Conservation (phyloP, 2,888 invertebrate genomes). For the Girardia tigrina region DNA sequence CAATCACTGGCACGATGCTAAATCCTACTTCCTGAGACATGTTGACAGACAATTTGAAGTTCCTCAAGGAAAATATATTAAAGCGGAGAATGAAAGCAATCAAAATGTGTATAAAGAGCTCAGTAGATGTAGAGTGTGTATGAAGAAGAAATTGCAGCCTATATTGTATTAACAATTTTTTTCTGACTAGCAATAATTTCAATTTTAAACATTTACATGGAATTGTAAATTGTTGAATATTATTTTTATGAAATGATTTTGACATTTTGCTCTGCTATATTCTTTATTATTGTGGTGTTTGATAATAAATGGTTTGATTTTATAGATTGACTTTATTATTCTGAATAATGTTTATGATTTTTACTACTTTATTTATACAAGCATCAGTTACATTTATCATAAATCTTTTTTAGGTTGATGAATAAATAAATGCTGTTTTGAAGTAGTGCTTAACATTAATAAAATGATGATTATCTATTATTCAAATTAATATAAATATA, state of each 20-base stretch:
- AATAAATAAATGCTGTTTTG: too few species aligned
- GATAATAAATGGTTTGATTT: too few species aligned
- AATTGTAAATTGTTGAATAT: not conserved
- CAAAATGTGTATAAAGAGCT: constrained; percentile 27
- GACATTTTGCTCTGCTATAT: not conserved
- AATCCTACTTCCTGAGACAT: constrained; percentile 32
- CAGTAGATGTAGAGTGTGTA: constrained; percentile 35
- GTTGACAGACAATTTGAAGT: constrained; percentile 32
- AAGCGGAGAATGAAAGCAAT: not conserved
- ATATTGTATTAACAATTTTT: too few species aligned
- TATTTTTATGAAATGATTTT: constrained; percentile 14
- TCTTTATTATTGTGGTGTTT: not conserved
- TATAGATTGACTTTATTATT: too few species aligned
- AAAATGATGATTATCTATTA: too few species aligned
- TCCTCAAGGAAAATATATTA: not conserved
- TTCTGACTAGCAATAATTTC: not conserved
- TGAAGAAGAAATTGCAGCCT: constrained; percentile 25
- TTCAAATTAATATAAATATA: too few species aligned
- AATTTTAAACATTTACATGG: not conserved
- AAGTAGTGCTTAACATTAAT: too few species aligned
- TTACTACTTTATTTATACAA: too few species aligned
- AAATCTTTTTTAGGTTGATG: too few species aligned
- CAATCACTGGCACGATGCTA: constrained; percentile 35
- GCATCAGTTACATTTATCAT: too few species aligned
- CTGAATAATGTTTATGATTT: too few species aligned